phyloP scores from a whole-genome alignment of 2,888 invertebrate genomes.

The Carterocephalus palaemon region DNA sequence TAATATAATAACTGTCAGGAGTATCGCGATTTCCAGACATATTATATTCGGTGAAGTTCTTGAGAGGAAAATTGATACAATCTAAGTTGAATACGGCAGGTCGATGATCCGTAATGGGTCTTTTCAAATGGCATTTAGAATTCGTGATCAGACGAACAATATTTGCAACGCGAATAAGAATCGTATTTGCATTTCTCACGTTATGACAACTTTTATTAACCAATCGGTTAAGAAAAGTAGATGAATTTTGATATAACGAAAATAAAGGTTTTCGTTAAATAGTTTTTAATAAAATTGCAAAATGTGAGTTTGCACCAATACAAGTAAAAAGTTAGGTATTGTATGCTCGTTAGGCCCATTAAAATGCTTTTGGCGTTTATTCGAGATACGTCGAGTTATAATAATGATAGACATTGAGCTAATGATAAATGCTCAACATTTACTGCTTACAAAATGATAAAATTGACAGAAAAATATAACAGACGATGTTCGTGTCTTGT shows the following conservation, averaged over 20 bases:
- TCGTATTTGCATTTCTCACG: too few species aligned
- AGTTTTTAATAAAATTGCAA: background rate
- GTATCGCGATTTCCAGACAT: constrained; percentile 30
- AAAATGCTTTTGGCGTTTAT: constrained; percentile 6
- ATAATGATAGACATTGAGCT: too few species aligned
- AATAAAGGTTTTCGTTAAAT: too few species aligned
- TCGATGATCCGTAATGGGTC: constrained; percentile 42
- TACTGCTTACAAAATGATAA: too few species aligned
- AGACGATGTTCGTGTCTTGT: too few species aligned
- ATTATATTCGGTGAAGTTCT: constrained; percentile 43
- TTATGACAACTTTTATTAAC: constrained; percentile 1
- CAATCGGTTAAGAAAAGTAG: background rate
- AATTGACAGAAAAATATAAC: too few species aligned
- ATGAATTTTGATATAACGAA: background rate
- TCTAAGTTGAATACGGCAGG: constrained; percentile 53
- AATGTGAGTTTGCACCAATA: background rate
- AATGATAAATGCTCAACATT: too few species aligned
- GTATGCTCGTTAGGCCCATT: constrained; percentile 12
- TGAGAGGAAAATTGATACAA: constrained; percentile 53
- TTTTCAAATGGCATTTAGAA: constrained; percentile 57
- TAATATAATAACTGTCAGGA: constrained; percentile 15
- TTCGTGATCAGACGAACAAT: constrained; percentile 46
- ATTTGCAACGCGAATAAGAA: too few species aligned
- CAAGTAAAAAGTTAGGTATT: constrained; percentile 12
- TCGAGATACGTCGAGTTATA: constrained; percentile 5